A percentile compares a stretch with the other conserved stretches of the same genome.
These are phyloP conservation scores for Lingula anatina DNA, from an alignment of 2,888 invertebrate genomes.

Conservation along the genomic window DNA sequence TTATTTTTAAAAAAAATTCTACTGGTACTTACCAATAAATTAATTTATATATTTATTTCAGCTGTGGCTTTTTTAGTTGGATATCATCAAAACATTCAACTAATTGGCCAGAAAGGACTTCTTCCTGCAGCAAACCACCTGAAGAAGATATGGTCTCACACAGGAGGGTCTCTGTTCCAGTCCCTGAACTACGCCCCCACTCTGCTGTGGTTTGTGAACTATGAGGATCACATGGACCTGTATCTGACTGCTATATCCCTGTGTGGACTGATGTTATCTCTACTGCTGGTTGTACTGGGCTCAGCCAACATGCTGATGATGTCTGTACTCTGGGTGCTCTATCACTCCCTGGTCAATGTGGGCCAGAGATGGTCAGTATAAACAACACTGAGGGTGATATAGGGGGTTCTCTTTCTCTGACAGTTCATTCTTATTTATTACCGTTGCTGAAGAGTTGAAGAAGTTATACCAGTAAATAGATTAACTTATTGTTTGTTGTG, in stretches of 20 bases:
- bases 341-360: constrained; percentile 52
- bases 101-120: constrained; percentile 48
- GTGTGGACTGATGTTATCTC: constrained; percentile 39
- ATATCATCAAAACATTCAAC: constrained; percentile 46
- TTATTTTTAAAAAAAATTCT: too few relatives aligned
- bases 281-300: constrained; percentile 38
- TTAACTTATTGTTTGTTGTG: too few relatives aligned
- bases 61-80: constrained; percentile 52
- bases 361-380: constrained; percentile 42
- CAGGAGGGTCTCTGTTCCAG: too few relatives aligned
- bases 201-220: constrained; percentile 46
- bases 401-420: constrained; percentile 47
- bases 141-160: constrained; percentile 20
- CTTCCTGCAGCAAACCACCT: constrained; percentile 43
- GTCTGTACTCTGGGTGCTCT: constrained; percentile 47
- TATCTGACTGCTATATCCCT: constrained; percentile 42
- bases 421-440: too few relatives aligned
- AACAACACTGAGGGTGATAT: not conserved
- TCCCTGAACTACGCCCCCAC: constrained; percentile 34
- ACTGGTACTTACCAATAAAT: too few relatives aligned
- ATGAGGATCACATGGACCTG: constrained; percentile 25
- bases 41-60: too few relatives aligned
- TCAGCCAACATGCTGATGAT: constrained; percentile 49
- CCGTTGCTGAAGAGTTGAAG: too few relatives aligned
- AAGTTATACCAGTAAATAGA: too few relatives aligned